A percentile compares a stretch with the other conserved stretches of the same genome.
These are phyloP conservation scores for Sebastes schlegelii DNA, from an alignment of 2,113 vertebrate genomes.

Conservation along the genomic window DNA sequence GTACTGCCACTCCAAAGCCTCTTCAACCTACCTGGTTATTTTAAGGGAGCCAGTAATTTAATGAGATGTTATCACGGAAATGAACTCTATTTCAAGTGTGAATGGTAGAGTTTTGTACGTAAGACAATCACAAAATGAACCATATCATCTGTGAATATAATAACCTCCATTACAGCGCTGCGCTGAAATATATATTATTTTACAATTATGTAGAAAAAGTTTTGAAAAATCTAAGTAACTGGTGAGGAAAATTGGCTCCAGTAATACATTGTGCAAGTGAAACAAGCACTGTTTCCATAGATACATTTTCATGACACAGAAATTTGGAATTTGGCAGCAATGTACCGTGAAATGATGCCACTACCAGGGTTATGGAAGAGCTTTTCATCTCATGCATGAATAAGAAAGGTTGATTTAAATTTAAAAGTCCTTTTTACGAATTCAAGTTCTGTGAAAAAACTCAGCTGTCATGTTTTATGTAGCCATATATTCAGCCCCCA, in stretches of 20 bases:
- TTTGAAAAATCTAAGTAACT: neutral
- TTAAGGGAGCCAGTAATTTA: conserved; percentile 38
- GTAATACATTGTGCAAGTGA: neutral
- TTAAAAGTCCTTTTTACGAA: conserved; percentile 22
- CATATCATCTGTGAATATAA: neutral
- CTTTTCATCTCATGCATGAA: conserved; percentile 55
- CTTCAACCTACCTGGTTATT: conserved; percentile 30
- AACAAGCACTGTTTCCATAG: neutral
- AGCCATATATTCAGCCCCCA: conserved; percentile 14
- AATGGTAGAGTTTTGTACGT: neutral
- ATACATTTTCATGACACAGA: conserved; percentile 16
- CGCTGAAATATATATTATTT: conserved; percentile 4
- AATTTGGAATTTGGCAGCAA: conserved; percentile 29
- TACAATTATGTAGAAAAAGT: neutral
- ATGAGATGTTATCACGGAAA: conserved; percentile 43
- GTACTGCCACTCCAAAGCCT: conserved; percentile 23
- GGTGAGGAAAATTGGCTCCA: neutral
- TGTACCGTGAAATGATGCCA: conserved; percentile 34
- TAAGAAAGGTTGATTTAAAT: conserved; percentile 33
- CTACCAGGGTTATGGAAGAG: neutral
- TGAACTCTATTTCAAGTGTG: conserved; percentile 18
- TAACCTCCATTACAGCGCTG: neutral
- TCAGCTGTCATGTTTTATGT: conserved; percentile 14
- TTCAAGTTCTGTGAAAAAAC: conserved; percentile 24
- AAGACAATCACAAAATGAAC: conserved; percentile 1